phyloP scores from a whole-genome alignment of 2,113 vertebrate species.

The Galbula dea region DNA sequence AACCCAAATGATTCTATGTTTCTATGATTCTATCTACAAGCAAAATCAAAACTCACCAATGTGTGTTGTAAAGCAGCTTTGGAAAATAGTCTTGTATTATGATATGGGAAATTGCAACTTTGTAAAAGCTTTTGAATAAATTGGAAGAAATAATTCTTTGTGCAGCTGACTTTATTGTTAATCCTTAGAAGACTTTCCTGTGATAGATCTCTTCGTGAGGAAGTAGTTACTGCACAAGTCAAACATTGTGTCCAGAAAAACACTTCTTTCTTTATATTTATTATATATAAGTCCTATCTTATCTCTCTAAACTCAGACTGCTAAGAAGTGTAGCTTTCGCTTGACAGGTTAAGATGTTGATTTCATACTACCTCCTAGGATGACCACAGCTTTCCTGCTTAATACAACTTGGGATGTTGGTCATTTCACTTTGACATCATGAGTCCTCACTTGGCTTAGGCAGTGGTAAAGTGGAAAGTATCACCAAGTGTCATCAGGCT shows the following conservation, averaged over 20 bases:
- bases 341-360: background rate
- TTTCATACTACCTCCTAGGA: background rate
- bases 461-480: background rate
- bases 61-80: background rate
- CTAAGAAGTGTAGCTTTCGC: background rate
- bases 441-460: background rate
- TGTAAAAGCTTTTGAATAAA: slow-evolving; percentile 27
- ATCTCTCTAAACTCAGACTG: background rate
- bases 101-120: background rate
- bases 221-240: background rate
- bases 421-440: background rate
- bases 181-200: background rate
- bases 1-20: too few species aligned
- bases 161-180: background rate
- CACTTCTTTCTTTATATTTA: background rate
- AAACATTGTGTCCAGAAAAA: background rate
- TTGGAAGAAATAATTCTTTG: background rate
- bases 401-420: background rate
- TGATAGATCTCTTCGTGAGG: background rate
- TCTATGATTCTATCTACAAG: too few species aligned
- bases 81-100: background rate
- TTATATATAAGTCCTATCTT: background rate
- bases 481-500: background rate
- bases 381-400: background rate
- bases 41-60: too few species aligned